These are phyloP conservation scores for Andrena trimmerana DNA, from an alignment of 2,888 invertebrate species.

Conservation along the genomic window DNA sequence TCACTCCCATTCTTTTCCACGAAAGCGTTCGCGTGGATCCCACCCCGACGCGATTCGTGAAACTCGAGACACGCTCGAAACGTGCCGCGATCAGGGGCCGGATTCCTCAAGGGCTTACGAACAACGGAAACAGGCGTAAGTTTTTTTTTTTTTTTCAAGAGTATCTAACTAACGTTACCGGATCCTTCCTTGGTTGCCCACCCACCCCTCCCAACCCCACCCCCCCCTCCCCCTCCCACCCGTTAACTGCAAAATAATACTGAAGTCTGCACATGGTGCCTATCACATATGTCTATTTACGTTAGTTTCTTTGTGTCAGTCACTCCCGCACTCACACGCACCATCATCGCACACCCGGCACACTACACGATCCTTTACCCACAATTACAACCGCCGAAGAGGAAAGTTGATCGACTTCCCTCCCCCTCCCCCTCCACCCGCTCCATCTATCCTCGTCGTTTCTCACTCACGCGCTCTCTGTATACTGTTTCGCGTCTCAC, in stretches of 20 bases:
- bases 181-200: slow-evolving; percentile 37
- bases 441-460: slow-evolving; percentile 23
- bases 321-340: slow-evolving; percentile 57
- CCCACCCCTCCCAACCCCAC: too few species aligned
- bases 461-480: slow-evolving; percentile 51
- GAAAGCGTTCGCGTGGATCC: slow-evolving; percentile 10
- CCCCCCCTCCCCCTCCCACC: slow-evolving; percentile 17
- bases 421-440: not conserved
- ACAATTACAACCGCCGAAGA: slow-evolving; percentile 42
- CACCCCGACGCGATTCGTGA: not conserved
- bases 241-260: slow-evolving; percentile 84
- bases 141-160: slow-evolving; percentile 63
- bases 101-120: slow-evolving; percentile 52
- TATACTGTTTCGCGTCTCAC: slow-evolving; percentile 7
- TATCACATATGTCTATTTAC: slow-evolving; percentile 84
- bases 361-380: slow-evolving; percentile 33
- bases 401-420: not conserved
- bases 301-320: slow-evolving; percentile 66
- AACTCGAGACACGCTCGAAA: slow-evolving; percentile 27
- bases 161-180: slow-evolving; percentile 76
- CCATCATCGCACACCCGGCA: slow-evolving; percentile 31
- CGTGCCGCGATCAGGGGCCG: slow-evolving; percentile 45
- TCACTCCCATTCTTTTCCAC: slow-evolving; percentile 6
- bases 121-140: slow-evolving; percentile 76
- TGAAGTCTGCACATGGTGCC: slow-evolving; percentile 85